Conservation (phyloP, 2,888 invertebrate genomes). For the Calephelis perditalis region DNA sequence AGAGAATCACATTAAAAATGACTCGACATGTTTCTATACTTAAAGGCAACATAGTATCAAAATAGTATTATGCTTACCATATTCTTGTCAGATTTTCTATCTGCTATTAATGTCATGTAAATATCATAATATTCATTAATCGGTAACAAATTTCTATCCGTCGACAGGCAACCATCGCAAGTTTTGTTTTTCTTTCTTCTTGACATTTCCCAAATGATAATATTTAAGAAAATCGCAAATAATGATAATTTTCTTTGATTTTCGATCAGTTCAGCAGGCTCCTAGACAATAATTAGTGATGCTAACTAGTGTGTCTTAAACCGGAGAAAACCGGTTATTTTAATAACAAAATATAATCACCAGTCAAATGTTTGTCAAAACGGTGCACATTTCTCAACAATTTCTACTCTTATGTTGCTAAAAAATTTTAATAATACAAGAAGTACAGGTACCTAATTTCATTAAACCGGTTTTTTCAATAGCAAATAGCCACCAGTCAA, state of each 20-base stretch:
- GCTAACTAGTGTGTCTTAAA: too few species aligned
- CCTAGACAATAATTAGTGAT: slow-evolving; percentile 13
- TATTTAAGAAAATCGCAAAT: neutral
- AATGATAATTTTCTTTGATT: slow-evolving; percentile 1
- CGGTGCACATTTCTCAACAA: too few species aligned
- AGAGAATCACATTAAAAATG: neutral
- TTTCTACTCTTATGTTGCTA: too few species aligned
- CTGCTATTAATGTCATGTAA: slow-evolving; percentile 22
- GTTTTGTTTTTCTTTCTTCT: neutral
- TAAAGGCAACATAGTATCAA: neutral
- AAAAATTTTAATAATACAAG: too few species aligned
- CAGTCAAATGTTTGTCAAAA: too few species aligned
- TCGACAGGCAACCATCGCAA: slow-evolving; percentile 27
- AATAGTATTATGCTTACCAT: neutral
- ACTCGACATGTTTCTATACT: too few species aligned
- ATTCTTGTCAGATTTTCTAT: slow-evolving; percentile 4
- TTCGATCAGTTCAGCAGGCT: slow-evolving; percentile 6
- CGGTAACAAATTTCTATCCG: slow-evolving; percentile 22
- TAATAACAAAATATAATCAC: too few species aligned
- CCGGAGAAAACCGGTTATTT: too few species aligned
- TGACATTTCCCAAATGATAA: slow-evolving; percentile 1
- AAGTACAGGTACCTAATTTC: too few species aligned
- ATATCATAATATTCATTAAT: slow-evolving; percentile 22
- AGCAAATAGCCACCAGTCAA: too few species aligned
- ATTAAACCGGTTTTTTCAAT: too few species aligned